A percentile compares a stretch with the other conserved stretches of the same genome.
phyloP scores from a whole-genome alignment of 2,888 invertebrate genomes.

The Tanaodytes sp. region DNA sequence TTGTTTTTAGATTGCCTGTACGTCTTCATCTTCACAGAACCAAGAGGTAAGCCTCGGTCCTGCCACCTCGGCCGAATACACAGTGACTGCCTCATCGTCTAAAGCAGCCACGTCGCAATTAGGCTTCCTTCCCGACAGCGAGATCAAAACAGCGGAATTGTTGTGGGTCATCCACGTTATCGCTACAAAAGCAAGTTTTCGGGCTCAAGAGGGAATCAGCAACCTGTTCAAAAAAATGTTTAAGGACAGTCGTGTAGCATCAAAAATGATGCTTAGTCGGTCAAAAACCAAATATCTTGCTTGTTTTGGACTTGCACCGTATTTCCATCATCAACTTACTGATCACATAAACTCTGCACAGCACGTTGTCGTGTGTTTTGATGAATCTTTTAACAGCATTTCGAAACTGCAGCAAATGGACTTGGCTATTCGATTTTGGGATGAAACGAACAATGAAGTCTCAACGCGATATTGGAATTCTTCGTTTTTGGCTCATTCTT shows the following conservation, averaged over 20 bases:
- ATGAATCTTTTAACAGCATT: conserved; percentile 20
- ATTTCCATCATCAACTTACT: conserved; percentile 14
- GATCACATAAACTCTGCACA: conserved; percentile 8
- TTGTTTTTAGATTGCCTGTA: no score
- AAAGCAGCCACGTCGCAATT: not conserved
- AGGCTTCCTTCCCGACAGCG: no score
- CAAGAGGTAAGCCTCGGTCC: no score
- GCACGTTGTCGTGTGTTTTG: conserved; percentile 17
- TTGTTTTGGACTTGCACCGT: conserved; percentile 18
- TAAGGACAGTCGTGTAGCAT: conserved; percentile 6
- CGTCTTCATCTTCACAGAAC: no score
- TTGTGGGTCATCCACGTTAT: conserved; percentile 20
- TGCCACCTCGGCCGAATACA: no score
- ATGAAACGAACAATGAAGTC: conserved; percentile 11
- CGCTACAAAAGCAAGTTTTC: conserved; percentile 18
- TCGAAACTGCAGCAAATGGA: conserved; percentile 22
- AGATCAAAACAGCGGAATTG: no score
- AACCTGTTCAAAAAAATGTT: conserved; percentile 14
- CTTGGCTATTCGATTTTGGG: conserved; percentile 20
- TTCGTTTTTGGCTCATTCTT: conserved; percentile 20
- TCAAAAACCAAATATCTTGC: conserved; percentile 20
- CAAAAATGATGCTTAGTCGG: conserved; percentile 18
- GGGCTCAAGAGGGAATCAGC: conserved; percentile 12
- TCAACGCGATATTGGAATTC: conserved; percentile 27
- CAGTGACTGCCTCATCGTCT: not conserved